Percentiles rank a stretch among this genome's conserved stretches.
Conservation (phyloP, 2,888 invertebrate genomes). For the Ophion ventricosus region DNA sequence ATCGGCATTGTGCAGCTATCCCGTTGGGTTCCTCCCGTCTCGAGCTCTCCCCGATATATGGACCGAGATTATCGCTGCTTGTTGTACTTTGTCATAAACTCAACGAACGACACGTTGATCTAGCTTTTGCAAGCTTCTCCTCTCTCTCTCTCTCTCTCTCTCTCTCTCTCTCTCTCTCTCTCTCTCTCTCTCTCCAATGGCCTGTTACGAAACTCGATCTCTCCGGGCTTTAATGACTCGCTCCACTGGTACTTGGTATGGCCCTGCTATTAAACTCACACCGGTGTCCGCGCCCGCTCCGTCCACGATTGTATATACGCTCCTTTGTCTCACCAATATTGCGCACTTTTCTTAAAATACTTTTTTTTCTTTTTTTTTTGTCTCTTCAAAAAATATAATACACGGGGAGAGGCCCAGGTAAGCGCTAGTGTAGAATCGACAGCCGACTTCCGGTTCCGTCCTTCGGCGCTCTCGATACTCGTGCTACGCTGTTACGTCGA, state of each 20-base stretch:
- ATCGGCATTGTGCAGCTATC: conserved; percentile 62
- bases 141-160: conserved; percentile 26
- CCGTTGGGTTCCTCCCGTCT: conserved; percentile 26
- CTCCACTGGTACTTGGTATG: conserved; percentile 10
- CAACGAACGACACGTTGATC: conserved; percentile 39
- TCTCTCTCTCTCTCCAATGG: conserved; percentile 19
- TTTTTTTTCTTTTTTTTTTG: background rate
- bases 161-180: conserved; percentile 38
- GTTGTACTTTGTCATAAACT: conserved; percentile 37
- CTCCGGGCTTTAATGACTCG: conserved; percentile 21
- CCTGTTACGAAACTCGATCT: conserved; percentile 35
- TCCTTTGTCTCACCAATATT: background rate
- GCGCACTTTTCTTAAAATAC: background rate
- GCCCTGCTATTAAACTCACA: conserved; percentile 19
- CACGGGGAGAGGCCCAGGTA: background rate
- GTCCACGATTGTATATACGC: background rate
- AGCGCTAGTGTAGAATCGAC: conserved; percentile 51
- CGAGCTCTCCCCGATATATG: conserved; percentile 30
- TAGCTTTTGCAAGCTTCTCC: conserved; percentile 29
- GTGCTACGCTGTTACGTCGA: conserved; percentile 2
- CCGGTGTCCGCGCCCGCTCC: background rate
- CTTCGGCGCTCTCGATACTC: conserved; percentile 31
- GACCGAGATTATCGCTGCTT: conserved; percentile 66
- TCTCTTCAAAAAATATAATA: background rate
- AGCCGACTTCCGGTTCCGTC: conserved; percentile 50